phyloP scores from a whole-genome alignment of 2,113 vertebrate genomes.

The Epinephelus fuscoguttatus region DNA sequence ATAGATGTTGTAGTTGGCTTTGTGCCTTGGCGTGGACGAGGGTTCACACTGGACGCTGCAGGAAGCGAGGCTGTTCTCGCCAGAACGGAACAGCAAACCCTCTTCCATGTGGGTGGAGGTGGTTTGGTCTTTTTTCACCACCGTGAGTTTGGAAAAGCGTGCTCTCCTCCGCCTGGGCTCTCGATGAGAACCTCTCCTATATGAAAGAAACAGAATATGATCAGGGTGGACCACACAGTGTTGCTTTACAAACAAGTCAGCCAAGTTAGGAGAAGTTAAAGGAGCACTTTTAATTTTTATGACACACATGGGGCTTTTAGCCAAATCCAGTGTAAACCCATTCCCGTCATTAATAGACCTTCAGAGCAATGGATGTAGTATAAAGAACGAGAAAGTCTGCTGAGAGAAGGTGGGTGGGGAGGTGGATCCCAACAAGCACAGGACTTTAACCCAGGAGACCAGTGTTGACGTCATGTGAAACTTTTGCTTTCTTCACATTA shows the following conservation, averaged over 20 bases:
- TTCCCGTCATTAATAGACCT: no score
- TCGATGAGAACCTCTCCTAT: constrained; percentile 83
- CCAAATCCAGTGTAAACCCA: no score
- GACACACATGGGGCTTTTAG: no score
- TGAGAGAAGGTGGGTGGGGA: no score
- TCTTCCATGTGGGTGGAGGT: constrained; percentile 94
- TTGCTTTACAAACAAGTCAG: not conserved
- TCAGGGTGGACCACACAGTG: not conserved
- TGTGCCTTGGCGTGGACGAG: constrained; percentile 84
- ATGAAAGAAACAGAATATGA: not conserved
- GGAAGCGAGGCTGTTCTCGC: constrained; percentile 85
- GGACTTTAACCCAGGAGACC: no score
- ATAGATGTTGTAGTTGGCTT: constrained; percentile 92
- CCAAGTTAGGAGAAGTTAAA: not conserved
- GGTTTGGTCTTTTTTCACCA: constrained; percentile 94
- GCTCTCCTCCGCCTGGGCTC: constrained; percentile 84
- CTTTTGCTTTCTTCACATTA: no score
- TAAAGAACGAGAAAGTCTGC: no score
- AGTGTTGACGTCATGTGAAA: no score
- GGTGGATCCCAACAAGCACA: no score
- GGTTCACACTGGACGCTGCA: constrained; percentile 84
- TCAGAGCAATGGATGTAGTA: no score
- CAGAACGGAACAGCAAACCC: constrained; percentile 84
- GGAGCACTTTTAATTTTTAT: not conserved
- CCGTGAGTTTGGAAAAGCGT: constrained; percentile 87